Conservation (phyloP, 92 coral and sea anemone species). For the Zoanthus sociatus region DNA sequence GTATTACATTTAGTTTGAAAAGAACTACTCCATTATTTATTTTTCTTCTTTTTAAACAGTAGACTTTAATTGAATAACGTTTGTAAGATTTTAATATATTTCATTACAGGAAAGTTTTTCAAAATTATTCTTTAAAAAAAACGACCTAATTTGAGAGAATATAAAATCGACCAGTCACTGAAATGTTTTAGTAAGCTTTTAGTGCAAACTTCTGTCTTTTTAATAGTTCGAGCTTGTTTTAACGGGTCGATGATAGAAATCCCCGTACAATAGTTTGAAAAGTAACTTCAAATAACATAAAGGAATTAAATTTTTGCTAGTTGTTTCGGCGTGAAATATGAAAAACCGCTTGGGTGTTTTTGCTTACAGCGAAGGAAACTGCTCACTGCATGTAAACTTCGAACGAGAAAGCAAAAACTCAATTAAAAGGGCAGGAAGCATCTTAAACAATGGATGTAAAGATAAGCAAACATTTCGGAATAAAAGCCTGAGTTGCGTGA, state of each 20-base stretch:
- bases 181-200: conserved; percentile 1
- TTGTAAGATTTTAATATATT: background rate
- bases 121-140: background rate
- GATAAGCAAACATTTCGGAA: conserved; percentile 43
- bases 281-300: background rate
- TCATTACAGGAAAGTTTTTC: background rate
- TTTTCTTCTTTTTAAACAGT: conserved; percentile 33
- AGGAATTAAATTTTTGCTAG: background rate
- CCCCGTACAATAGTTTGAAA: conserved; percentile 15
- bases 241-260: conserved; percentile 39
- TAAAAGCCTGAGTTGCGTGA: conserved; percentile 47
- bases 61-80: conserved; percentile 21
- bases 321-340: background rate
- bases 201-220: background rate
- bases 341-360: background rate
- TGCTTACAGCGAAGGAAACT: background rate
- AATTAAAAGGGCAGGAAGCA: conserved; percentile 47
- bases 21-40: background rate
- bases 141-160: background rate
- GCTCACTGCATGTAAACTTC: background rate
- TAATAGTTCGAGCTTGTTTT: conserved; percentile 15
- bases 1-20: conserved; percentile 9
- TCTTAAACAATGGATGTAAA: conserved; percentile 36
- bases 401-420: conserved; percentile 26
- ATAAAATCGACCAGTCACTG: background rate